phyloP scores from a whole-genome alignment of 1,140 invertebrate species.

The Brachionus rubens region DNA sequence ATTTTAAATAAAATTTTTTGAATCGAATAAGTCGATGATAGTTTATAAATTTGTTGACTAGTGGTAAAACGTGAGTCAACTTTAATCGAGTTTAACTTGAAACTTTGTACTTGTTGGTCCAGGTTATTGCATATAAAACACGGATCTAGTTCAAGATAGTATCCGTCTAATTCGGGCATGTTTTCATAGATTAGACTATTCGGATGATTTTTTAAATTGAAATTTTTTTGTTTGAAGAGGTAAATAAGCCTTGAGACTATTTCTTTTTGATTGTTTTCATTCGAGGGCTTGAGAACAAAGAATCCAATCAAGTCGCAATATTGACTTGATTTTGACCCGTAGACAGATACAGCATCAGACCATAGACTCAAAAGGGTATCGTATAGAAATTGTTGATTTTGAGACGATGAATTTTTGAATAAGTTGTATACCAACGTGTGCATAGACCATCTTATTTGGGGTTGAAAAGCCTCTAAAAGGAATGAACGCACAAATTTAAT shows the following conservation, averaged over 20 bases:
- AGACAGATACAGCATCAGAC: slow-evolving; percentile 76
- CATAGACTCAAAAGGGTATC: slow-evolving; percentile 84
- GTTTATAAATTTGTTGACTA: slow-evolving; percentile 92
- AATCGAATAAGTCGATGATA: slow-evolving; percentile 86
- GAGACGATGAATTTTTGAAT: slow-evolving; percentile 67
- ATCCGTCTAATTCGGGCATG: slow-evolving; percentile 82
- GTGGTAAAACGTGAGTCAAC: slow-evolving; percentile 96
- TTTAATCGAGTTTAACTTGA: slow-evolving; percentile 89
- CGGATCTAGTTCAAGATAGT: slow-evolving; percentile 91
- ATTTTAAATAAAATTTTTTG: slow-evolving; percentile 87
- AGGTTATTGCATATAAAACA: slow-evolving; percentile 96
- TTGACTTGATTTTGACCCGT: slow-evolving; percentile 86
- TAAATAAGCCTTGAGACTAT: slow-evolving; percentile 75
- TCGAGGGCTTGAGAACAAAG: slow-evolving; percentile 74
- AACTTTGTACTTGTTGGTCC: slow-evolving; percentile 74
- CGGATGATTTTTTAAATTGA: slow-evolving; percentile 80
- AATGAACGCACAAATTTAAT: slow-evolving; percentile 81
- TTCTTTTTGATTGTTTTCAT: slow-evolving; percentile 52
- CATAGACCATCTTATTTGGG: slow-evolving; percentile 87
- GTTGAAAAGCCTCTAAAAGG: slow-evolving; percentile 85
- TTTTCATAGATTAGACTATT: slow-evolving; percentile 78
- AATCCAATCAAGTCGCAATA: slow-evolving; percentile 93
- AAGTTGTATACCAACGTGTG: slow-evolving; percentile 65
- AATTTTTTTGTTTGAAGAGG: slow-evolving; percentile 80
- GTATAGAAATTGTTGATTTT: slow-evolving; percentile 74